A percentile compares a stretch with the other conserved stretches of the same genome.
These are phyloP conservation scores for Patella pellucida DNA, from an alignment of 2,888 invertebrate genomes.

Conservation along the genomic window DNA sequence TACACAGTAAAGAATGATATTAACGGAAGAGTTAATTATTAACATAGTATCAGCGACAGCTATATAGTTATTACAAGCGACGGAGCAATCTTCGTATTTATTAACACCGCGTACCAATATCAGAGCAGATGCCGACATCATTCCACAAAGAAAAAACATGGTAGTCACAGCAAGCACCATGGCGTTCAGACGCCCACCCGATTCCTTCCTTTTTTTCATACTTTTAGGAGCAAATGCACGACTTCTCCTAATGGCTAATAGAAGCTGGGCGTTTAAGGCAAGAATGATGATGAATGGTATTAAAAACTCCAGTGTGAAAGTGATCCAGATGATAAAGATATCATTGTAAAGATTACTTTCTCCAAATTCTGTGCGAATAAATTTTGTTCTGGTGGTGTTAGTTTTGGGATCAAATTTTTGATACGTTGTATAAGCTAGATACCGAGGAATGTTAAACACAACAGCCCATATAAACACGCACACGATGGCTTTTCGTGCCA, in stretches of 20 bases:
- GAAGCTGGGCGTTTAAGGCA: conserved; percentile 29
- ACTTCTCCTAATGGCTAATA: conserved; percentile 29
- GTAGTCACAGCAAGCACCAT: conserved; percentile 38
- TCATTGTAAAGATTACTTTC: conserved; percentile 32
- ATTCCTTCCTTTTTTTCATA: neutral
- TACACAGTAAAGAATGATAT: conserved; percentile 38
- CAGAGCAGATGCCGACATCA: conserved; percentile 33
- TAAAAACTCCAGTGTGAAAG: conserved; percentile 33
- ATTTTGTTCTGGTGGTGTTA: conserved; percentile 26
- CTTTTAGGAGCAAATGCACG: neutral
- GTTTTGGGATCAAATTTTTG: conserved; percentile 11
- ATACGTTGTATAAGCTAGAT: conserved; percentile 30
- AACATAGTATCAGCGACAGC: conserved; percentile 33
- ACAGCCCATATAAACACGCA: conserved; percentile 30
- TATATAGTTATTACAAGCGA: conserved; percentile 28
- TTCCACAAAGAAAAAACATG: conserved; percentile 39
- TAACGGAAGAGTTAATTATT: conserved; percentile 31
- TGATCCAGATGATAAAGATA: conserved; percentile 33
- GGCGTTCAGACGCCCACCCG: conserved; percentile 31
- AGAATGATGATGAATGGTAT: conserved; percentile 31
- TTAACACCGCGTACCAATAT: conserved; percentile 31
- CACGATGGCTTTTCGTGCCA: conserved; percentile 24
- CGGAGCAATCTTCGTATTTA: conserved; percentile 29
- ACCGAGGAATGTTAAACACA: conserved; percentile 31
- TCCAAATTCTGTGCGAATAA: conserved; percentile 35